Conservation (phyloP, 2,797 vertebrate genomes). For the Iguana delicatissima region DNA sequence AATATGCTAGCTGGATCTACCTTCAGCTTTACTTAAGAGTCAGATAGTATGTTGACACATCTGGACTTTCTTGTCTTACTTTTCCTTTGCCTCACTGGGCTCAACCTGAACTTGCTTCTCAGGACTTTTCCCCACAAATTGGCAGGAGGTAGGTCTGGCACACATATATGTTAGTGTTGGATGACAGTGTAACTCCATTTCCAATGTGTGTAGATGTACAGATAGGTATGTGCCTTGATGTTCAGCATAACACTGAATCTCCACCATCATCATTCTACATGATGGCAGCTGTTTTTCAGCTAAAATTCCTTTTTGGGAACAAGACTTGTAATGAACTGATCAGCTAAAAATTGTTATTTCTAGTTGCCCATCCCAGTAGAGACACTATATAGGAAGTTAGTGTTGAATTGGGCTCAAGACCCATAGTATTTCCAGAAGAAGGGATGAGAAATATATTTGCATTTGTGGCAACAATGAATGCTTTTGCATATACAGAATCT, state of each 20-base stretch:
- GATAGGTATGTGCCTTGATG: too few species aligned
- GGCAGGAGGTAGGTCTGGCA: background rate
- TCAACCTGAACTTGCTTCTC: too few species aligned
- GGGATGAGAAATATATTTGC: conserved; percentile 36
- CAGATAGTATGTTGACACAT: background rate
- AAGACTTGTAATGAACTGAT: background rate
- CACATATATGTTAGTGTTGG: background rate
- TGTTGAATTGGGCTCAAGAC: background rate
- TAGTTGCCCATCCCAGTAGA: too few species aligned
- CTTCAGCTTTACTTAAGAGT: background rate
- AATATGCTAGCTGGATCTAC: background rate
- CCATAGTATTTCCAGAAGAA: conserved; percentile 32
- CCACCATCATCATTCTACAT: background rate
- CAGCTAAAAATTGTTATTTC: background rate
- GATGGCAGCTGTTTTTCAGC: background rate
- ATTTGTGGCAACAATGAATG: conserved; percentile 36
- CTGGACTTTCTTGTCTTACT: background rate
- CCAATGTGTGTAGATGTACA: background rate
- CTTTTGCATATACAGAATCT: conserved; percentile 35
- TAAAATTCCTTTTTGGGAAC: too few species aligned
- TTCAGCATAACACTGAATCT: background rate
- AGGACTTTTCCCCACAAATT: background rate
- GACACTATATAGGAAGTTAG: background rate
- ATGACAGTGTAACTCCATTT: background rate
- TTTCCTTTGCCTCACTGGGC: background rate